Conservation (phyloP, 2,113 vertebrate species). For the Equus przewalskii region DNA sequence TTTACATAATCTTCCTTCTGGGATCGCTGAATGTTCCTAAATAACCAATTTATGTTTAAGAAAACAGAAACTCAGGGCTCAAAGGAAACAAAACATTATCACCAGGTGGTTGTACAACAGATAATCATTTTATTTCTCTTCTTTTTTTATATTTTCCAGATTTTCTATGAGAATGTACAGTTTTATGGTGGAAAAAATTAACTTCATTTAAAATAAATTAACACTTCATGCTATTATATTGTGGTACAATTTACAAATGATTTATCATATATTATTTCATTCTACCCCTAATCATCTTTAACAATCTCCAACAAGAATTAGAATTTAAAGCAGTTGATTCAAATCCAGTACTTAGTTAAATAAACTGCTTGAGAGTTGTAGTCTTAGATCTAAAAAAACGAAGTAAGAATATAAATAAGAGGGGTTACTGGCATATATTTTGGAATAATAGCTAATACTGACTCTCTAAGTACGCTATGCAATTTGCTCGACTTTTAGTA, state of each 20-base stretch:
- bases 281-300: not conserved
- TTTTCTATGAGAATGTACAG: not conserved
- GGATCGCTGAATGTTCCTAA: not conserved
- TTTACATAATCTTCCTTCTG: not conserved
- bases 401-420: not conserved
- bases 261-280: slow-evolving; percentile 9
- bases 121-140: not conserved
- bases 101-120: not conserved
- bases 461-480: too few species aligned
- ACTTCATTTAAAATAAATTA: slow-evolving; percentile 6
- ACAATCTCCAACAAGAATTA: not conserved
- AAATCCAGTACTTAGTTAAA: not conserved
- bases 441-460: not conserved
- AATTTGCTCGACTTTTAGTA: not conserved
- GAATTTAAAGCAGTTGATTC: not conserved
- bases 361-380: not conserved
- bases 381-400: not conserved
- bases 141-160: not conserved
- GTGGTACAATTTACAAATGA: not conserved
- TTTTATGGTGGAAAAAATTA: not conserved
- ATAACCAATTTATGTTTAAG: not conserved
- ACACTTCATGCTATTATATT: not conserved
- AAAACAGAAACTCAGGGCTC: not conserved
- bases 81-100: not conserved
- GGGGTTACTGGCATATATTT: too few species aligned